Percentiles rank a stretch among this genome's conserved stretches.
Evolutionary conservation across 2,797 vertebrate genomes (phyloP).

Genomic region (Platalea minor): DNA sequence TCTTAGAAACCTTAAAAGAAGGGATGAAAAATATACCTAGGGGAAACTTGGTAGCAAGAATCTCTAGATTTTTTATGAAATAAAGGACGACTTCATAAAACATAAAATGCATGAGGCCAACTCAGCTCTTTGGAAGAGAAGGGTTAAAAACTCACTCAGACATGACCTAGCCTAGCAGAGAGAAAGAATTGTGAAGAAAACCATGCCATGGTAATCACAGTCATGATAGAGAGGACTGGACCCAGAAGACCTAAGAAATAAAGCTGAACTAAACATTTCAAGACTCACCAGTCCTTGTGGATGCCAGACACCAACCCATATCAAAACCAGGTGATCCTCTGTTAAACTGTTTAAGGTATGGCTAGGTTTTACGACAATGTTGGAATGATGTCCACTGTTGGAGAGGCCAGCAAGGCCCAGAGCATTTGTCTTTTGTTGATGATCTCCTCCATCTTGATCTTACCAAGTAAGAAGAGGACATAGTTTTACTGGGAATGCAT

Average conservation of each 20-base stretch:
- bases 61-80: not conserved
- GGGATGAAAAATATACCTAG: not conserved
- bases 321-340: not conserved
- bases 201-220: not conserved
- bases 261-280: not conserved
- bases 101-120: not conserved
- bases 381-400: not conserved
- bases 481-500: not conserved
- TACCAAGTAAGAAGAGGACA: not conserved
- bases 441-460: not conserved
- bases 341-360: not conserved
- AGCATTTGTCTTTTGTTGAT: not conserved
- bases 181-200: not conserved
- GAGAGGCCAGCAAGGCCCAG: not conserved
- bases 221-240: not conserved
- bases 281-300: not conserved
- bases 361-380: not conserved
- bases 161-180: not conserved
- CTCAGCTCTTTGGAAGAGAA: not conserved
- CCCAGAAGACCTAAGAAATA: not conserved
- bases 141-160: not conserved
- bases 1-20: not conserved
- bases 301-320: not conserved
- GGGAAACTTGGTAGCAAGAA: not conserved
- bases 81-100: not conserved